Conservation (phyloP, 2,797 vertebrate species). For the Anguilla marmorata region DNA sequence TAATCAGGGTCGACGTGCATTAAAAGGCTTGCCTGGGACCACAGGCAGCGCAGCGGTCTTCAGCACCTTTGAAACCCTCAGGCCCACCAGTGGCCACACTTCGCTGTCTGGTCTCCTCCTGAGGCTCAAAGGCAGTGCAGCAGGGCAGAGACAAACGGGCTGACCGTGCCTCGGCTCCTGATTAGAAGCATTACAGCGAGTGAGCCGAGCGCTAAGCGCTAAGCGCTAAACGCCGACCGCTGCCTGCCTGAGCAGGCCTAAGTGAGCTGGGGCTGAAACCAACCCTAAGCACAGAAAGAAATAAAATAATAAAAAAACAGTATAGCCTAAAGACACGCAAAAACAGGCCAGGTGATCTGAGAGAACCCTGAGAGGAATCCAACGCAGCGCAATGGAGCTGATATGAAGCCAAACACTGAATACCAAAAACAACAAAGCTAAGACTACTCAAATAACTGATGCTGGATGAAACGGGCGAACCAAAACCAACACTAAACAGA, state of each 20-base stretch:
- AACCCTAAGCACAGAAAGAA: not conserved
- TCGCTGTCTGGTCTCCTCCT: slow-evolving; percentile 31
- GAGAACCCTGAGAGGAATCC: not conserved
- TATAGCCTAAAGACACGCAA: not conserved
- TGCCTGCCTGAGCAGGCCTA: not conserved
- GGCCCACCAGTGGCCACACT: slow-evolving; percentile 22
- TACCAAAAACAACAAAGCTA: not conserved
- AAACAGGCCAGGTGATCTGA: not conserved
- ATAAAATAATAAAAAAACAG: not conserved
- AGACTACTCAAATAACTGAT: not conserved
- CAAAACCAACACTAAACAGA: not conserved
- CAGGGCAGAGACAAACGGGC: not conserved
- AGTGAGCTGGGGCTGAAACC: not conserved
- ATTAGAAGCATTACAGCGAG: not conserved
- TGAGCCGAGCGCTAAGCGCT: not conserved
- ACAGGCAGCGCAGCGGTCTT: slow-evolving; percentile 39
- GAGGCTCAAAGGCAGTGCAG: slow-evolving; percentile 22
- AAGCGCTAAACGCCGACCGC: not conserved
- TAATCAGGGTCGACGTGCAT: slow-evolving; percentile 50
- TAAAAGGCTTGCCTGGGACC: slow-evolving; percentile 51
- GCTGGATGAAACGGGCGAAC: not conserved
- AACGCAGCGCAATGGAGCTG: not conserved
- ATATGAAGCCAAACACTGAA: not conserved
- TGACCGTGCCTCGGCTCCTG: not conserved
- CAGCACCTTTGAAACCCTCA: slow-evolving; percentile 46